Conservation (phyloP, 2,113 vertebrate genomes). For the Odocoileus hemionus region DNA sequence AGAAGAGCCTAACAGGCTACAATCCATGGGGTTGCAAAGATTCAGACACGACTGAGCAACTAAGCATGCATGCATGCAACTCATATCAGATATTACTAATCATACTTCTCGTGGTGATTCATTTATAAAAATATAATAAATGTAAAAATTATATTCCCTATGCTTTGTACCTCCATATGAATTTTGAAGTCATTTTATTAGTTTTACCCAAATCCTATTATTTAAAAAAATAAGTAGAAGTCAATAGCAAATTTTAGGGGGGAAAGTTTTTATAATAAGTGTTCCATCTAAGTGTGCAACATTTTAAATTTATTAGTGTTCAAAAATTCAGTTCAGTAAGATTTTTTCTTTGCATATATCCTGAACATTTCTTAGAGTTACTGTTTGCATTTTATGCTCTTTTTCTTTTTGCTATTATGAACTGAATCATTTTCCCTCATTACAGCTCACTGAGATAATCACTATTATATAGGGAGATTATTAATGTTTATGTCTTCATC, state of each 20-base stretch:
- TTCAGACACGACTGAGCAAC: background rate
- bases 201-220: background rate
- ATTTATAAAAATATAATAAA: background rate
- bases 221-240: background rate
- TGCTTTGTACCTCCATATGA: background rate
- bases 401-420: background rate
- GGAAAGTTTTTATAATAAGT: background rate
- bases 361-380: background rate
- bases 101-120: background rate
- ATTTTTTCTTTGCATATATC: background rate
- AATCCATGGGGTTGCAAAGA: background rate
- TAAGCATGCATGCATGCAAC: background rate
- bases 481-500: background rate
- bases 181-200: slow-evolving; percentile 10
- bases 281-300: background rate
- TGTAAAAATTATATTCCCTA: background rate
- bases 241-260: background rate
- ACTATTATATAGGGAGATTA: background rate
- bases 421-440: background rate
- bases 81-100: background rate
- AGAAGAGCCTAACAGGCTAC: background rate
- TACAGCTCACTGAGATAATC: background rate
- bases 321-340: background rate
- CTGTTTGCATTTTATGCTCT: background rate
- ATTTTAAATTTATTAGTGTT: background rate